These are phyloP conservation scores for Hypothenemus hampei DNA, from an alignment of 1,140 invertebrate species.

Conservation along the genomic window DNA sequence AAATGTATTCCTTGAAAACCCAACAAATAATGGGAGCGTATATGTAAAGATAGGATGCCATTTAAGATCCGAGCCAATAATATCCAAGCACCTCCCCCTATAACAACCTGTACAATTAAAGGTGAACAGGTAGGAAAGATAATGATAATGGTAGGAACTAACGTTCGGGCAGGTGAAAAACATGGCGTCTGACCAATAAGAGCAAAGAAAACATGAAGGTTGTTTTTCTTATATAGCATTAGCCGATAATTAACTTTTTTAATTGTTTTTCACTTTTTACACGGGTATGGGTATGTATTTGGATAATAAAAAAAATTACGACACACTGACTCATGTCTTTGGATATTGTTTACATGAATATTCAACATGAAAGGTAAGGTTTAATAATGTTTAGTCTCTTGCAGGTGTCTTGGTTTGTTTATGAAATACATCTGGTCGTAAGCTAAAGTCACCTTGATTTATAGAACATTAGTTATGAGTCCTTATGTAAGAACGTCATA, in stretches of 20 bases:
- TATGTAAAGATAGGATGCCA: too few relatives aligned
- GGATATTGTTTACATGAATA: not conserved
- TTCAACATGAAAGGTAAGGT: not conserved
- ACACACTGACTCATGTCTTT: not conserved
- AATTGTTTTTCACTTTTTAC: too few relatives aligned
- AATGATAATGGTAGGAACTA: not conserved
- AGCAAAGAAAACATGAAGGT: too few relatives aligned
- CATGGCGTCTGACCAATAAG: not conserved
- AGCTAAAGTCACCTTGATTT: too few relatives aligned
- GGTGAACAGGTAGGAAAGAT: slow-evolving; percentile 4
- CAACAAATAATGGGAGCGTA: too few relatives aligned
- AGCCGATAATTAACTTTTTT: too few relatives aligned
- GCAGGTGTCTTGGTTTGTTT: slow-evolving; percentile 2
- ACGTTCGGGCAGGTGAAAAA: slow-evolving; percentile 7
- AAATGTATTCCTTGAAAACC: too few relatives aligned
- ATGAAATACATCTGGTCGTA: slow-evolving; percentile 1
- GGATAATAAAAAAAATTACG: too few relatives aligned
- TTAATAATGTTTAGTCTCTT: slow-evolving; percentile 2
- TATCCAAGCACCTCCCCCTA: not conserved
- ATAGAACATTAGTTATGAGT: too few relatives aligned
- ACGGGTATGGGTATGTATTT: too few relatives aligned
- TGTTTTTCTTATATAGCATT: too few relatives aligned
- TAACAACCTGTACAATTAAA: not conserved
- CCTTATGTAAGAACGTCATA: too few relatives aligned
- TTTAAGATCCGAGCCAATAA: not conserved